Percentiles rank a stretch among this genome's conserved stretches.
phyloP scores from a whole-genome alignment of 2,888 invertebrate species.

The Galerucella calmariensis region DNA sequence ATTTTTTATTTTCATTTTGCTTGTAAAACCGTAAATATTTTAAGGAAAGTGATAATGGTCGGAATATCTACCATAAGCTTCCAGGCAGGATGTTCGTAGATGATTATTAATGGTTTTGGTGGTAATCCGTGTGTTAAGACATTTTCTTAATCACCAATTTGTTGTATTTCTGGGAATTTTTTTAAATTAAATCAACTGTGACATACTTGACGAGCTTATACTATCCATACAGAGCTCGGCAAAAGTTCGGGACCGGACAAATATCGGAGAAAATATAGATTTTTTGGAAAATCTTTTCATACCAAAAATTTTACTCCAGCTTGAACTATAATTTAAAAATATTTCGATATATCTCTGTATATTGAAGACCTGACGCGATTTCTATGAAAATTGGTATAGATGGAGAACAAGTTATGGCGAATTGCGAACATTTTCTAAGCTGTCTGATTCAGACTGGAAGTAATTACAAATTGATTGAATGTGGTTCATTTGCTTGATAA shows the following conservation, averaged over 20 bases:
- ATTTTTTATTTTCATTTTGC: background rate
- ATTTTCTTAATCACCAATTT: background rate
- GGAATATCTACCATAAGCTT: slow-evolving; percentile 13
- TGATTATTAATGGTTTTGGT: slow-evolving; percentile 3
- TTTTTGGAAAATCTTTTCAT: background rate
- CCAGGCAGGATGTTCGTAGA: slow-evolving; percentile 1
- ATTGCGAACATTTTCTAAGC: too few relatives aligned
- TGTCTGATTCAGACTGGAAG: too few relatives aligned
- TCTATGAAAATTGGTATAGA: too few relatives aligned
- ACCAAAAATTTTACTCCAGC: too few relatives aligned
- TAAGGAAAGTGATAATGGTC: background rate
- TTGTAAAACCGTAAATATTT: slow-evolving; percentile 6
- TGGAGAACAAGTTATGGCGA: too few relatives aligned
- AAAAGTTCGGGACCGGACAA: too few relatives aligned
- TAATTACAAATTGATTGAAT: too few relatives aligned
- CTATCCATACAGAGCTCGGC: too few relatives aligned
- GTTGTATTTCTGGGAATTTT: background rate
- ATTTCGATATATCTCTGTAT: too few relatives aligned
- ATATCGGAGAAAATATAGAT: background rate
- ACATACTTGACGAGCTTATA: background rate
- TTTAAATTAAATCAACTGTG: background rate
- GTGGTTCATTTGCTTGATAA: too few relatives aligned
- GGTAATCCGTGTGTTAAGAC: background rate
- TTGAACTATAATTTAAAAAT: too few relatives aligned
- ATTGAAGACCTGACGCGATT: too few relatives aligned